Conservation (phyloP, 30 jellyfish, hydroid and myxozoan genomes). For the Euphysa ruthae region DNA sequence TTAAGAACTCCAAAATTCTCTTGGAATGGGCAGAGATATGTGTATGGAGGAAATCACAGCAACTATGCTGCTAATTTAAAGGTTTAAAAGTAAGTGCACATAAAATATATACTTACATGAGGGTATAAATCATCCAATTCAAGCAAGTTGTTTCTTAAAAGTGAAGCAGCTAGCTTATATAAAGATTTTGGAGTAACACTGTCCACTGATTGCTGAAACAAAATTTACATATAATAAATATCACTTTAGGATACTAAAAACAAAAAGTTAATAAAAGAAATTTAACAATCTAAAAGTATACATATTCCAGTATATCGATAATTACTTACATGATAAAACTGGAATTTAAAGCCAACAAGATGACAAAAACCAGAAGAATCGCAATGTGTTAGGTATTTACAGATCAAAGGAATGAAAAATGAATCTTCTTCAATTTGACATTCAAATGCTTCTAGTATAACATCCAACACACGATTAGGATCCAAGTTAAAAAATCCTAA, state of each 20-base stretch:
- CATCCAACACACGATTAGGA: slow-evolving; percentile 93
- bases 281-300: background rate
- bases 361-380: slow-evolving; percentile 84
- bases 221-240: background rate
- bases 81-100: too few species aligned
- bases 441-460: slow-evolving; percentile 75
- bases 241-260: background rate
- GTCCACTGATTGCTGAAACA: slow-evolving; percentile 68
- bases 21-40: too few species aligned
- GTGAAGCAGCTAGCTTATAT: slow-evolving; percentile 58
- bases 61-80: too few species aligned
- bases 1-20: too few species aligned
- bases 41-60: too few species aligned
- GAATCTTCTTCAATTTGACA: slow-evolving; percentile 36
- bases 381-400: slow-evolving; percentile 56
- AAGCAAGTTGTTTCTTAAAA: slow-evolving; percentile 56
- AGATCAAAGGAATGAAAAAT: slow-evolving; percentile 54
- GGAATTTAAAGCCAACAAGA: slow-evolving; percentile 84
- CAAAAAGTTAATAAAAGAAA: background rate
- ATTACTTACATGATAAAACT: slow-evolving; percentile 83
- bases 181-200: slow-evolving; percentile 57
- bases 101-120: slow-evolving; percentile 85
- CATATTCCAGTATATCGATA: too few species aligned
- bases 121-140: slow-evolving; percentile 64
- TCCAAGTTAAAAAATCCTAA: slow-evolving; percentile 86